Evolutionary conservation across 2,888 invertebrate species (phyloP).

Genomic region (Adelphocoris suturalis): DNA sequence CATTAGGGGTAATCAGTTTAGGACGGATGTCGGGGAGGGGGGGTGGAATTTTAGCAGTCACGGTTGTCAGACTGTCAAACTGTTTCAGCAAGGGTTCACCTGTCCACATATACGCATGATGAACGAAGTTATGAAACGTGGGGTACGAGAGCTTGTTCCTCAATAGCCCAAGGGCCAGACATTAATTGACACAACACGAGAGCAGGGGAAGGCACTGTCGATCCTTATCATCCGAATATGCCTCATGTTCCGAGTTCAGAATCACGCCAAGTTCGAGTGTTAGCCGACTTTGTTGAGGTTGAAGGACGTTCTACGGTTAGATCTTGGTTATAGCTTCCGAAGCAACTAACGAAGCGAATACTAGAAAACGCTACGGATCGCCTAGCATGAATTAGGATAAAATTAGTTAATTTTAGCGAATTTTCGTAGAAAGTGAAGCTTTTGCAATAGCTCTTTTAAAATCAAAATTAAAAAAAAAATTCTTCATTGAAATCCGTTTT

Average conservation of each 20-base stretch:
- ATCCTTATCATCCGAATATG: constrained; percentile 1
- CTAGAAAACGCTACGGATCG: no score
- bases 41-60: background rate
- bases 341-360: no score
- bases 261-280: background rate
- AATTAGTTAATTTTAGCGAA: no score
- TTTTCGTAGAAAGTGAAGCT: no score
- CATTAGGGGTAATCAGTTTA: constrained; percentile 6
- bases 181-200: constrained; percentile 4
- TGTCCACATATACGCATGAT: background rate
- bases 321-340: no score
- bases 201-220: background rate
- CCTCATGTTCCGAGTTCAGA: background rate
- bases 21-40: background rate
- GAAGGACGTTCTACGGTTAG: no score
- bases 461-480: no score
- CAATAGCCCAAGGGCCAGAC: constrained; percentile 1
- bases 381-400: no score
- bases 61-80: constrained; percentile 12
- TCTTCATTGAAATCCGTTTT: no score
- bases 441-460: no score
- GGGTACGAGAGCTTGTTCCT: background rate
- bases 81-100: constrained; percentile 29
- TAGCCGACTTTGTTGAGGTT: no score
- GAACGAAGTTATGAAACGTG: constrained; percentile 18